Evolutionary conservation across 1,140 invertebrate genomes (phyloP).

Genomic region (Gerris buenoi): DNA sequence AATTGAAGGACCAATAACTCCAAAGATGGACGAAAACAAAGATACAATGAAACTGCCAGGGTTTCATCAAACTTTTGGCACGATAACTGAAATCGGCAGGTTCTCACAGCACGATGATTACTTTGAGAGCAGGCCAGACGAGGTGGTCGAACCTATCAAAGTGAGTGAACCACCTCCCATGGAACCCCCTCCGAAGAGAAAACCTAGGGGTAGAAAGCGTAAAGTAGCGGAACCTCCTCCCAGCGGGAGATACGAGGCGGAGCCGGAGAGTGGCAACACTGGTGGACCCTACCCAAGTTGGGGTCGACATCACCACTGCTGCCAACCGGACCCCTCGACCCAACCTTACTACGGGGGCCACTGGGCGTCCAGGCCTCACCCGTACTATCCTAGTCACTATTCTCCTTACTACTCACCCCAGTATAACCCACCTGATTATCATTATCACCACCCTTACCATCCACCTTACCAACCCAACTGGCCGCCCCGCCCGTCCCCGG

Average conservation of each 20-base stretch:
- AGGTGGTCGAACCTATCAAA: slow-evolving; percentile 11
- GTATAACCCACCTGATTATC: slow-evolving; percentile 10
- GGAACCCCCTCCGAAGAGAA: slow-evolving; percentile 8
- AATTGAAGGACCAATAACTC: slow-evolving; percentile 4
- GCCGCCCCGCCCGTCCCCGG: slow-evolving; percentile 8
- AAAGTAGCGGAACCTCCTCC: slow-evolving; percentile 15
- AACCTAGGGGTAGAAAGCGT: slow-evolving; percentile 14
- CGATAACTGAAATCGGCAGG: slow-evolving; percentile 54
- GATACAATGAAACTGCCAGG: slow-evolving; percentile 41
- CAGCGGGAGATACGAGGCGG: not conserved
- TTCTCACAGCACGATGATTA: slow-evolving; percentile 42
- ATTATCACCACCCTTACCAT: slow-evolving; percentile 10
- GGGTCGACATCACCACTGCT: slow-evolving; percentile 8
- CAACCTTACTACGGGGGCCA: slow-evolving; percentile 12
- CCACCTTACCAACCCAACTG: slow-evolving; percentile 3
- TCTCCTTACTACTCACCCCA: slow-evolving; percentile 11
- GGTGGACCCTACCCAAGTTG: slow-evolving; percentile 5
- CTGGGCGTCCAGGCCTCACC: slow-evolving; percentile 15
- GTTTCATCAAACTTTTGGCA: slow-evolving; percentile 57
- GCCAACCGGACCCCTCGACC: slow-evolving; percentile 7
- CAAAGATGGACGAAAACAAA: slow-evolving; percentile 10
- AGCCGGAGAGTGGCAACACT: slow-evolving; percentile 6
- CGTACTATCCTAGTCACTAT: slow-evolving; percentile 17
- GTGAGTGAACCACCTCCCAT: slow-evolving; percentile 2
- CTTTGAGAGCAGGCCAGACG: slow-evolving; percentile 21